Conservation (phyloP, 2,797 vertebrate genomes). For the Arremon aurantiirostris region DNA sequence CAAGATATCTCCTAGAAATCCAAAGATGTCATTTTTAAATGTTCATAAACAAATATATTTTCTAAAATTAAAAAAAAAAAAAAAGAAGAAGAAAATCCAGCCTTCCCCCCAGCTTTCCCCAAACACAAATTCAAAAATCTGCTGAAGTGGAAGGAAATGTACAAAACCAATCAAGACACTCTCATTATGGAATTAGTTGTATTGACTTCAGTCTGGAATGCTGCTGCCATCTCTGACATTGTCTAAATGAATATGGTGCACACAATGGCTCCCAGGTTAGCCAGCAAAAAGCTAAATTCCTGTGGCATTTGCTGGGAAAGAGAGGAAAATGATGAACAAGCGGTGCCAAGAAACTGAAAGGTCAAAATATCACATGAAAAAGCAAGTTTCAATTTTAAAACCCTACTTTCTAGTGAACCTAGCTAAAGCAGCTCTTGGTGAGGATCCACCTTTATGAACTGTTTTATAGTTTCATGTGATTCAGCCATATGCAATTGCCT, state of each 20-base stretch:
- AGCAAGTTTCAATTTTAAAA: not conserved
- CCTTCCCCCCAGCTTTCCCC: not conserved
- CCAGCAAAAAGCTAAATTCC: not conserved
- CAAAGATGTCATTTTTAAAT: not conserved
- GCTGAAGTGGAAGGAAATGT: not conserved
- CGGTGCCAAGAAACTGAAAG: not conserved
- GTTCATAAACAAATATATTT: not conserved
- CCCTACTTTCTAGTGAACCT: not conserved
- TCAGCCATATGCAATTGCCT: not conserved
- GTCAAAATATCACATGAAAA: not conserved
- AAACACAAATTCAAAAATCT: not conserved
- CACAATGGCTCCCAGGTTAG: not conserved
- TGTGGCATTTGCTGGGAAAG: not conserved
- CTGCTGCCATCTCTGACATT: not conserved
- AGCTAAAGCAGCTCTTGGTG: not conserved
- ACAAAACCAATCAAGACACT: not conserved
- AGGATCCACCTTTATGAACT: not conserved
- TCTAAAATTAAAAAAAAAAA: not conserved
- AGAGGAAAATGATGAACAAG: not conserved
- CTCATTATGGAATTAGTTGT: not conserved
- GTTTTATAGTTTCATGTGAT: not conserved
- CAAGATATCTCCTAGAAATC: not conserved
- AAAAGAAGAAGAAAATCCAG: not conserved
- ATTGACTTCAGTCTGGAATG: not conserved
- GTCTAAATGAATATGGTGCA: not conserved